Conservation (phyloP, 2,113 vertebrate genomes). For the Hassar affinis region DNA sequence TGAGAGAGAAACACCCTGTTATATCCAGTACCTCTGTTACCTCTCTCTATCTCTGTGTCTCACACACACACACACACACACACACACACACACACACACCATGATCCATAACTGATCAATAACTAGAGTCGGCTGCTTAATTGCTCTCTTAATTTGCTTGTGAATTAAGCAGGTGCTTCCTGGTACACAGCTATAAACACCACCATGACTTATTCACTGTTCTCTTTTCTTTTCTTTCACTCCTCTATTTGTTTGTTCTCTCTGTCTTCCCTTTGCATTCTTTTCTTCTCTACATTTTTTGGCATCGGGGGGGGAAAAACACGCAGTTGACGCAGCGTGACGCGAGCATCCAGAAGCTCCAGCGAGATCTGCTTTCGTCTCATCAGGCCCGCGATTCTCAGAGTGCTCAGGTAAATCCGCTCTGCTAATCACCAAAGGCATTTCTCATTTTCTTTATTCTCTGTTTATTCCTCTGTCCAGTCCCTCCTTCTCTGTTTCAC, state of each 20-base stretch:
- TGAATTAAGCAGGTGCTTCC: slow-evolving; percentile 58
- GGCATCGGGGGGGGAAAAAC: slow-evolving; percentile 58
- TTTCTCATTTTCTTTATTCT: slow-evolving; percentile 53
- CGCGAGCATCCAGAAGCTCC: slow-evolving; percentile 62
- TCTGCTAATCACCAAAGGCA: slow-evolving; percentile 65
- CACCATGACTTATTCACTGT: slow-evolving; percentile 60
- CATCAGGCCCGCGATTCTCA: slow-evolving; percentile 70
- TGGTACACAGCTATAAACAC: too few relatives aligned
- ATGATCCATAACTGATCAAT: slow-evolving; percentile 70
- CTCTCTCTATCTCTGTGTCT: too few relatives aligned
- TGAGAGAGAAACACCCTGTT: slow-evolving; percentile 51
- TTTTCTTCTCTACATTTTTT: slow-evolving; percentile 56
- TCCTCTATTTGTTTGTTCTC: slow-evolving; percentile 17
- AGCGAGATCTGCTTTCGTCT: slow-evolving; percentile 59
- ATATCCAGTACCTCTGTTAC: too few relatives aligned
- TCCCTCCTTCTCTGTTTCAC: slow-evolving; percentile 24
- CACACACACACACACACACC: slow-evolving; percentile 38
- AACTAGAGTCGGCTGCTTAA: slow-evolving; percentile 81
- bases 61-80: too few relatives aligned
- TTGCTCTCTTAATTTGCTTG: slow-evolving; percentile 77
- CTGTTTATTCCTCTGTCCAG: background rate
- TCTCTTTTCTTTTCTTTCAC: slow-evolving; percentile 4
- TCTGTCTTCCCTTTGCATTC: slow-evolving; percentile 59
- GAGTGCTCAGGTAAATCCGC: slow-evolving; percentile 71
- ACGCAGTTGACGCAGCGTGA: slow-evolving; percentile 65